phyloP scores from a whole-genome alignment of 2,797 vertebrate genomes.

The Eremophila alpestris region DNA sequence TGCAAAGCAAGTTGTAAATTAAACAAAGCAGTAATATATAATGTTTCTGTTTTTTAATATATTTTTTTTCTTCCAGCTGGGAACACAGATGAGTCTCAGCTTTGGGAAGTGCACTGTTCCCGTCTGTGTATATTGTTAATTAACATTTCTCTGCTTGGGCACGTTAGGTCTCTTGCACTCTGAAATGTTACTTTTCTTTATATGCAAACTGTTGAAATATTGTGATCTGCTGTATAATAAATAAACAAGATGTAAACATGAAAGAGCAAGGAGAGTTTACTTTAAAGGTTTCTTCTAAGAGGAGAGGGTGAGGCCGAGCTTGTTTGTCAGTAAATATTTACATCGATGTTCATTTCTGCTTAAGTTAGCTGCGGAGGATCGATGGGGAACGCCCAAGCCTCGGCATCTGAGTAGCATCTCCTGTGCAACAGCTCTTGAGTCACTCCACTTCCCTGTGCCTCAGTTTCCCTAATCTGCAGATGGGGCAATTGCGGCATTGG shows the following conservation, averaged over 20 bases:
- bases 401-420: conserved; percentile 59
- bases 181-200: conserved; percentile 71
- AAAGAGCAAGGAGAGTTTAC: conserved; percentile 66
- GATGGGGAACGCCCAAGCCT: conserved; percentile 65
- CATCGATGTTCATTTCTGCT: conserved; percentile 69
- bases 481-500: conserved; percentile 44
- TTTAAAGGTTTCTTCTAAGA: conserved; percentile 57
- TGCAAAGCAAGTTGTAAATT: conserved; percentile 68
- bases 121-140: conserved; percentile 71
- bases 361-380: conserved; percentile 64
- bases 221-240: conserved; percentile 71
- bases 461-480: conserved; percentile 69
- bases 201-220: conserved; percentile 70
- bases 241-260: conserved; percentile 67
- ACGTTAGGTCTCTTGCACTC: conserved; percentile 62
- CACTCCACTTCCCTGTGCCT: conserved; percentile 66
- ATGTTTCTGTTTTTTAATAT: conserved; percentile 63
- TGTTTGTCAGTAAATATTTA: conserved; percentile 71
- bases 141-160: conserved; percentile 71
- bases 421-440: conserved; percentile 67
- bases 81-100: conserved; percentile 53
- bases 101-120: conserved; percentile 66
- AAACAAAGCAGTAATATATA: conserved; percentile 70
- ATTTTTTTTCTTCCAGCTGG: conserved; percentile 67
- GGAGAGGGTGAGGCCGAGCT: conserved; percentile 63